A percentile compares a stretch with the other conserved stretches of the same genome.
Evolutionary conservation across 2,888 invertebrate genomes (phyloP).

Genomic region (Thera britannica): DNA sequence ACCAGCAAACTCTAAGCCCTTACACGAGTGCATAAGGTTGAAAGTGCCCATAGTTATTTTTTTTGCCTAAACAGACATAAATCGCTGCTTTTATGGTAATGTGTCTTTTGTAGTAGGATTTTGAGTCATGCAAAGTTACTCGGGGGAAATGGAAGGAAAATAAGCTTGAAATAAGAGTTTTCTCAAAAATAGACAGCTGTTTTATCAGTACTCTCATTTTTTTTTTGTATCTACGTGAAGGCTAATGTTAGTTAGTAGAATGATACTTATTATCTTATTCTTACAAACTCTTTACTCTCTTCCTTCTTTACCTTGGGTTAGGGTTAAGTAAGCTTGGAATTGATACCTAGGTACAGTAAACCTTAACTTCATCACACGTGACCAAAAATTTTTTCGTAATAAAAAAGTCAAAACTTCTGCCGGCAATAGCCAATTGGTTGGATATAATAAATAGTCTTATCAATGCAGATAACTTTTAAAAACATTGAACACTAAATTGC

Average conservation of each 20-base stretch:
- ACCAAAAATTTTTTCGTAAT: too few species aligned
- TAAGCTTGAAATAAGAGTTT: constrained; percentile 18
- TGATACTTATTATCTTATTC: too few species aligned
- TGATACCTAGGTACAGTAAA: too few species aligned
- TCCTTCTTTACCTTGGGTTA: too few species aligned
- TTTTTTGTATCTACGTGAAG: too few species aligned
- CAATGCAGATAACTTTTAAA: constrained; percentile 25
- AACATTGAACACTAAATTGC: constrained; percentile 12
- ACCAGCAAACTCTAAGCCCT: constrained; percentile 2
- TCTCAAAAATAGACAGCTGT: background rate
- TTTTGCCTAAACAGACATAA: constrained; percentile 9
- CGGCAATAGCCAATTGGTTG: background rate
- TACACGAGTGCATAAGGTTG: constrained; percentile 7
- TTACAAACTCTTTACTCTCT: too few species aligned
- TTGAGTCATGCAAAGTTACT: constrained; percentile 30
- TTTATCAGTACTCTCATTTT: background rate
- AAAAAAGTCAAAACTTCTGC: too few species aligned
- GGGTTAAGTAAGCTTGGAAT: too few species aligned
- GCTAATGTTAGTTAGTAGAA: too few species aligned
- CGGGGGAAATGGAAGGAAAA: constrained; percentile 19
- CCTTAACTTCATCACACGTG: too few species aligned
- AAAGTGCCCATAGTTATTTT: constrained; percentile 14
- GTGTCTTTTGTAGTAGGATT: constrained; percentile 25
- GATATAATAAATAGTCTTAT: constrained; percentile 20
- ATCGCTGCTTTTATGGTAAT: constrained; percentile 27